phyloP scores from a whole-genome alignment of 2,888 invertebrate genomes.

The Lingula anatina region DNA sequence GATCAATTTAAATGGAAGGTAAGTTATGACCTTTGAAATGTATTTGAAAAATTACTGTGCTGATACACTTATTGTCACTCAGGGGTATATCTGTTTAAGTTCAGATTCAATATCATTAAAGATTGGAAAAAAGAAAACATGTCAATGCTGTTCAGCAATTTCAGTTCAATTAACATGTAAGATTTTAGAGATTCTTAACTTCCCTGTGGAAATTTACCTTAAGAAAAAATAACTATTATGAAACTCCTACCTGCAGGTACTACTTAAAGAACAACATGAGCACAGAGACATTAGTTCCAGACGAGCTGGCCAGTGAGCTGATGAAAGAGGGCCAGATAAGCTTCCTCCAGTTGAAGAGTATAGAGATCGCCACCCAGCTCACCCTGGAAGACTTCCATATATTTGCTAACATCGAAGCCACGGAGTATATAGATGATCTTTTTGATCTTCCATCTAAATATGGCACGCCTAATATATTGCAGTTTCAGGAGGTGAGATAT shows the following conservation, averaged over 20 bases:
- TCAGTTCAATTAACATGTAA: no score
- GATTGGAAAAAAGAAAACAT: no score
- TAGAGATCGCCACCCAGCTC: conserved; percentile 92
- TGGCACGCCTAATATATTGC: conserved; percentile 86
- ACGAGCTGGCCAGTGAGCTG: conserved; percentile 82
- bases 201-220: no score
- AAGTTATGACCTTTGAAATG: conserved; percentile 8
- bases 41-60: no score
- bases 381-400: conserved; percentile 90
- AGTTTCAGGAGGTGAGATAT: conserved; percentile 71
- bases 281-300: conserved; percentile 92
- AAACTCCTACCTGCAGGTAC: conserved; percentile 77
- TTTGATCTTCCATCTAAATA: conserved; percentile 66
- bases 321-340: conserved; percentile 89
- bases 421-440: conserved; percentile 78
- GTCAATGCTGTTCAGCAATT: no score
- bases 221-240: conserved; percentile 69
- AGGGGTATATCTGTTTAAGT: no score
- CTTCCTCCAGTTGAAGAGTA: conserved; percentile 89
- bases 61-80: no score
- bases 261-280: conserved; percentile 91
- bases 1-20: conserved; percentile 67
- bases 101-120: no score
- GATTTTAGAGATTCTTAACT: no score
- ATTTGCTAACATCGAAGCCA: conserved; percentile 82